A percentile compares a stretch with the other conserved stretches of the same genome.
These are phyloP conservation scores for Lycodopsis pacificus DNA, from an alignment of 2,797 vertebrate species.

Conservation along the genomic window DNA sequence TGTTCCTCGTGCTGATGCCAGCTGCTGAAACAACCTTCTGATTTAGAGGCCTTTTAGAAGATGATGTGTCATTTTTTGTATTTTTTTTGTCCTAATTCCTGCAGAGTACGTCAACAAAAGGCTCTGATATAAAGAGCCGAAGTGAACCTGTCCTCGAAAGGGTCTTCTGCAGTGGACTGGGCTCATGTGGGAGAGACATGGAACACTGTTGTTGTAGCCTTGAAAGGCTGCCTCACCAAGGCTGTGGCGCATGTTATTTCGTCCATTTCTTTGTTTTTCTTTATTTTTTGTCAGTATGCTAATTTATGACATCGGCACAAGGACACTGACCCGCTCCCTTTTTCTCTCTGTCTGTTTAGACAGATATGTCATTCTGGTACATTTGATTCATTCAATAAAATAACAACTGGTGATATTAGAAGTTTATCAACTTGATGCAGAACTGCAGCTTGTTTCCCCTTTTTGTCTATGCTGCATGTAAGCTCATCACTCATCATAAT, in stretches of 20 bases:
- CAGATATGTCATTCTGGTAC: not conserved
- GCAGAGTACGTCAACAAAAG: conserved; percentile 29
- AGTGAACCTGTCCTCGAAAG: not conserved
- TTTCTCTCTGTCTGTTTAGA: not conserved
- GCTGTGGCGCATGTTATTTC: conserved; percentile 55
- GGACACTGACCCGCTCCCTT: conserved; percentile 7
- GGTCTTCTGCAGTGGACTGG: conserved; percentile 9
- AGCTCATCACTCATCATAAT: not conserved
- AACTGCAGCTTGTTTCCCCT: too few species aligned
- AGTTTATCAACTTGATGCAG: not conserved
- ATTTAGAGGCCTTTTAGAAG: conserved; percentile 20
- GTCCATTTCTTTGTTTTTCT: conserved; percentile 48
- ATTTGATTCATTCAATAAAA: not conserved
- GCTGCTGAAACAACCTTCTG: conserved; percentile 19
- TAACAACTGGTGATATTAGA: not conserved
- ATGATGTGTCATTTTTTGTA: conserved; percentile 2
- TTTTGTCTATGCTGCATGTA: not conserved
- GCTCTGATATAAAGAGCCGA: not conserved
- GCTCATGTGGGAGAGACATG: conserved; percentile 14
- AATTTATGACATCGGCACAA: conserved; percentile 38
- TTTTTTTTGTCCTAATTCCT: not conserved
- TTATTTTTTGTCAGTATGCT: conserved; percentile 10
- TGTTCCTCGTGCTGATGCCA: conserved; percentile 26
- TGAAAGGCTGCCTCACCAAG: conserved; percentile 69
- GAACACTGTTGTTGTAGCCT: conserved; percentile 73